These are phyloP conservation scores for Coregonus suidteri DNA, from an alignment of 2,797 vertebrate genomes.

Conservation along the genomic window DNA sequence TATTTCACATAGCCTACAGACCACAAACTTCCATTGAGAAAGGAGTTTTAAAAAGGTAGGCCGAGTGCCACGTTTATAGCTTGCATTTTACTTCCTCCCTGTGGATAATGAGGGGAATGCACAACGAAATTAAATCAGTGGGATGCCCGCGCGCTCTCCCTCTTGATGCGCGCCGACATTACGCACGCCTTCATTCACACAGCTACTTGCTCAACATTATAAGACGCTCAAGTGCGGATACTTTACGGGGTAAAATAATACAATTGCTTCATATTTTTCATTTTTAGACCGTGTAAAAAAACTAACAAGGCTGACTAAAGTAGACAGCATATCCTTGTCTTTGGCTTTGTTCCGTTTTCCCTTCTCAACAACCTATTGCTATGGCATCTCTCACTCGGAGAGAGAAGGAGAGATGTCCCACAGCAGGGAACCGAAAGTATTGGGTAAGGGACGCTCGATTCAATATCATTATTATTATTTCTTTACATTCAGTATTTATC, in stretches of 20 bases:
- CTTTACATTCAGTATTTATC: neutral
- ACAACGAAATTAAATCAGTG: slow-evolving; percentile 10
- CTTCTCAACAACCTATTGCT: slow-evolving; percentile 74
- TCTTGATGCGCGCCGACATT: neutral
- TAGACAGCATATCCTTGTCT: neutral
- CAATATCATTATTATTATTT: neutral
- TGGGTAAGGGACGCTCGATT: slow-evolving; percentile 75
- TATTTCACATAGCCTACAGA: too few relatives aligned
- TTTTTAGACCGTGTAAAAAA: neutral
- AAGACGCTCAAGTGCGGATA: neutral
- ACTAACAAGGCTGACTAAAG: neutral
- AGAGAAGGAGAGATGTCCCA: slow-evolving; percentile 80
- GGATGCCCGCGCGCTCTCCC: neutral
- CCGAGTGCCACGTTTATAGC: neutral
- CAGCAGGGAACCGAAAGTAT: slow-evolving; percentile 75
- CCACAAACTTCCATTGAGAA: too few relatives aligned
- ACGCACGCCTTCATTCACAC: slow-evolving; percentile 44
- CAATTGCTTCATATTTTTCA: neutral
- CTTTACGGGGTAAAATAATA: neutral
- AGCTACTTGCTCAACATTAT: slow-evolving; percentile 17
- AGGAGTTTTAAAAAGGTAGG: too few relatives aligned
- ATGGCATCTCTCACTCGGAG: slow-evolving; percentile 89
- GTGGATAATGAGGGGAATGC: slow-evolving; percentile 37
- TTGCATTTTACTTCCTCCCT: slow-evolving; percentile 49
- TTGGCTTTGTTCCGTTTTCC: slow-evolving; percentile 65